These are phyloP conservation scores for Benitochromis conjunctus DNA, from an alignment of 2,113 vertebrate species.

Conservation along the genomic window DNA sequence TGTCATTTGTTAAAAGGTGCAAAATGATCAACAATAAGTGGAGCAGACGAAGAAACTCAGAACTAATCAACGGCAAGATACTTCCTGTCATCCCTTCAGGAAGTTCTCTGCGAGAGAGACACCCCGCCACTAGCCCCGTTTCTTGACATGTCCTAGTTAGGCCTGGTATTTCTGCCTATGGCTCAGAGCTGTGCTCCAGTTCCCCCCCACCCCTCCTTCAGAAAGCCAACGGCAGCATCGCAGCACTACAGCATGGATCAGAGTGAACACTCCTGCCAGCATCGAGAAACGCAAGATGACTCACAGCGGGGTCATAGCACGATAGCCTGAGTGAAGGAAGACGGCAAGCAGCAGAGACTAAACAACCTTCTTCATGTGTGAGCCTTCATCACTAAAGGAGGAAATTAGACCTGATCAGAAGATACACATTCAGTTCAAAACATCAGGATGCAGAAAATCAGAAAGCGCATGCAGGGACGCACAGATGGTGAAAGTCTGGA, in stretches of 20 bases:
- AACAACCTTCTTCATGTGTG: background rate
- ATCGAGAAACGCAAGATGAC: slow-evolving; percentile 31
- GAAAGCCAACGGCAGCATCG: slow-evolving; percentile 44
- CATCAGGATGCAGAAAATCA: background rate
- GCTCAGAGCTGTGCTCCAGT: slow-evolving; percentile 63
- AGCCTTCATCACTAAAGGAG: background rate
- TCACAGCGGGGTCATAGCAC: slow-evolving; percentile 34
- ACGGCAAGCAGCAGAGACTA: background rate
- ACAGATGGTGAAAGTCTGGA: background rate
- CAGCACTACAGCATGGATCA: slow-evolving; percentile 36
- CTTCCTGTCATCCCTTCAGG: background rate
- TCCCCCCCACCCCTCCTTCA: slow-evolving; percentile 22
- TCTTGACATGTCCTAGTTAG: slow-evolving; percentile 67
- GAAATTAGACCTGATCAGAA: background rate
- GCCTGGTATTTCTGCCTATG: slow-evolving; percentile 57
- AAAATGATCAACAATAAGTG: background rate
- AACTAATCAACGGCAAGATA: background rate
- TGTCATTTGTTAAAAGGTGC: background rate
- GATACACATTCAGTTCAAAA: background rate
- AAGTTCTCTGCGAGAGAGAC: slow-evolving; percentile 11
- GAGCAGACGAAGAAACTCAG: background rate
- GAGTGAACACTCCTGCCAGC: slow-evolving; percentile 24
- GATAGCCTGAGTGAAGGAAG: background rate
- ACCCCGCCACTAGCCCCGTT: slow-evolving; percentile 38
- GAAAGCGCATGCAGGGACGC: background rate